Conservation (phyloP, 1,140 invertebrate genomes). For the Archivesica marissinica region DNA sequence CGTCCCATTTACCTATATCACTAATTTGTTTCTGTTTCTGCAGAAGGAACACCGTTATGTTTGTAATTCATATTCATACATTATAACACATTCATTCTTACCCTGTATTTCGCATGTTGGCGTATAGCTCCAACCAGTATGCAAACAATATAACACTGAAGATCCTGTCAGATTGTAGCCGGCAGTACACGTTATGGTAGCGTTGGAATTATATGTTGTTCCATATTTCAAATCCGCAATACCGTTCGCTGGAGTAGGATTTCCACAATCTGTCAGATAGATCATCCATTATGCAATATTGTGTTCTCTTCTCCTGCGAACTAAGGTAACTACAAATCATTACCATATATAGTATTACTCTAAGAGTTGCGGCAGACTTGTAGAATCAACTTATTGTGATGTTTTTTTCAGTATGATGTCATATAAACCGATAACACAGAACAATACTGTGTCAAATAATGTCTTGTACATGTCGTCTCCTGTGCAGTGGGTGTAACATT, state of each 20-base stretch:
- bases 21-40: no score
- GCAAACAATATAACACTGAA: not conserved
- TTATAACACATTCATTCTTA: not conserved
- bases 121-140: not conserved
- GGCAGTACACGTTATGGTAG: not conserved
- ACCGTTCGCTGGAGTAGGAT: constrained; percentile 2
- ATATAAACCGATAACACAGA: not conserved
- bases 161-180: constrained; percentile 23
- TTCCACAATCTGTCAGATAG: not conserved
- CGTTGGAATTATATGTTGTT: constrained; percentile 8
- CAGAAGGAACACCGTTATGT: no score
- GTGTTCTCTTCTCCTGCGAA: not conserved
- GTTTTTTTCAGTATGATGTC: not conserved
- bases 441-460: not conserved
- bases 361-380: not conserved
- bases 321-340: not conserved
- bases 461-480: not conserved
- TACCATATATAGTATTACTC: not conserved
- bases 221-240: not conserved
- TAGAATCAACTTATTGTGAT: not conserved
- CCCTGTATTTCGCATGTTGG: not conserved
- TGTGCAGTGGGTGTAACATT: not conserved
- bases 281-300: not conserved
- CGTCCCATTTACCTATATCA: no score
- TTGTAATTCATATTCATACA: no score